Evolutionary conservation across 2,888 invertebrate species (phyloP).

Genomic region (Baccha elongata): DNA sequence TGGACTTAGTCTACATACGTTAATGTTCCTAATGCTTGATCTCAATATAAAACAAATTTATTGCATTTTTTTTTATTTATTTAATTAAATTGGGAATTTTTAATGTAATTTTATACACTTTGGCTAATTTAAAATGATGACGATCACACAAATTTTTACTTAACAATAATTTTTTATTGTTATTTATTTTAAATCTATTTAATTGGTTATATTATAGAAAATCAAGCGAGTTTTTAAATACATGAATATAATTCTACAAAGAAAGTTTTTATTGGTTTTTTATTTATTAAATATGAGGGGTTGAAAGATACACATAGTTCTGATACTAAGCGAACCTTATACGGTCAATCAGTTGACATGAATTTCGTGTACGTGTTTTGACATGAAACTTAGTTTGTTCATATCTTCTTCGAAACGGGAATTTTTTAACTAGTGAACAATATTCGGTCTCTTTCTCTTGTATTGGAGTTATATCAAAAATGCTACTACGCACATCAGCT

Average conservation of each 20-base stretch:
- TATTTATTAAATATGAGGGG: not conserved
- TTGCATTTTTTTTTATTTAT: slow-evolving; percentile 14
- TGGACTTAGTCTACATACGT: slow-evolving; percentile 20
- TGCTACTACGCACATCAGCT: no score
- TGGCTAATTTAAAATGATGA: slow-evolving; percentile 70
- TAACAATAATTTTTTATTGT: not conserved
- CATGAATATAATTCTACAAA: not conserved
- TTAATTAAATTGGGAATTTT: slow-evolving; percentile 24
- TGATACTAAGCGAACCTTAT: no score
- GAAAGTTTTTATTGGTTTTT: not conserved
- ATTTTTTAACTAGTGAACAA: no score
- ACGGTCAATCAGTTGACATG: no score
- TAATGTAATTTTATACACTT: slow-evolving; percentile 48
- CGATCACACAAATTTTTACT: slow-evolving; percentile 40
- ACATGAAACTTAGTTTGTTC: no score
- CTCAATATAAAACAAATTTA: slow-evolving; percentile 43
- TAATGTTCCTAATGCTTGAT: slow-evolving; percentile 25
- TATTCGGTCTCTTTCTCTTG: no score
- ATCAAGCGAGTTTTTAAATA: not conserved
- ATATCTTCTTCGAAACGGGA: no score
- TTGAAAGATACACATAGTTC: not conserved
- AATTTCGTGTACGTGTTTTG: no score
- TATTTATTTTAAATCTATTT: not conserved
- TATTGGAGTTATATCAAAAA: no score
- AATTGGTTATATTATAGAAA: not conserved